These are phyloP conservation scores for Eudemis profundana DNA, from an alignment of 2,888 invertebrate species.

Conservation along the genomic window DNA sequence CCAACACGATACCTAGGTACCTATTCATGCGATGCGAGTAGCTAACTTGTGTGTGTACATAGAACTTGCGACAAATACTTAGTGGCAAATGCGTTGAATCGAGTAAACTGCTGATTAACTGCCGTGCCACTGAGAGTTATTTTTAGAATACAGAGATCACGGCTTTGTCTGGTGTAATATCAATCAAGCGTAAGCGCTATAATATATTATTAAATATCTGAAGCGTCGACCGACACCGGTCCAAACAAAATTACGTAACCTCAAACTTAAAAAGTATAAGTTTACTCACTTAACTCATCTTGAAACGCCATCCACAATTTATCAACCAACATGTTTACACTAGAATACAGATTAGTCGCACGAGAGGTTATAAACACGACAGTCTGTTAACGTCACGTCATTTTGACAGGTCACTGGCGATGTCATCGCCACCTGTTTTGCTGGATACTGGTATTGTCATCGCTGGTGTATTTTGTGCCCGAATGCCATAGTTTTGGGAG, in stretches of 20 bases:
- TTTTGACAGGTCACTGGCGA: slow-evolving; percentile 78
- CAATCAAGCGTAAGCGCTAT: slow-evolving; percentile 70
- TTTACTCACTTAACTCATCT: slow-evolving; percentile 70
- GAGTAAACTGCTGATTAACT: slow-evolving; percentile 80
- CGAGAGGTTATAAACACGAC: slow-evolving; percentile 71
- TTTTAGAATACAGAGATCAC: slow-evolving; percentile 83
- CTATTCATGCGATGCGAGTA: slow-evolving; percentile 17
- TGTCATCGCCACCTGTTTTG: slow-evolving; percentile 66
- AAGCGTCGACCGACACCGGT: slow-evolving; percentile 55
- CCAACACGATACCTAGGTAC: slow-evolving; percentile 11
- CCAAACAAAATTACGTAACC: slow-evolving; percentile 71
- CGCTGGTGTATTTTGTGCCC: slow-evolving; percentile 57
- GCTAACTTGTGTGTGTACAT: slow-evolving; percentile 12
- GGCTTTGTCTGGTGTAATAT: slow-evolving; percentile 81
- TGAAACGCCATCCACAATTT: slow-evolving; percentile 68
- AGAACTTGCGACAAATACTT: slow-evolving; percentile 49
- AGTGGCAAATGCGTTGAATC: slow-evolving; percentile 64
- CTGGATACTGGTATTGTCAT: slow-evolving; percentile 61
- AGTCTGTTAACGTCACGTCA: slow-evolving; percentile 70
- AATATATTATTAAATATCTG: slow-evolving; percentile 54
- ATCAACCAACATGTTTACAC: slow-evolving; percentile 65
- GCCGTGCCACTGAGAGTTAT: slow-evolving; percentile 77
- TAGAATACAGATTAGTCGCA: slow-evolving; percentile 59
- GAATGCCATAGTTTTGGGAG: slow-evolving; percentile 74
- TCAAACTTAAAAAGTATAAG: slow-evolving; percentile 53